phyloP scores from a whole-genome alignment of 2,888 invertebrate genomes.

The Drosophila acutilabella region DNA sequence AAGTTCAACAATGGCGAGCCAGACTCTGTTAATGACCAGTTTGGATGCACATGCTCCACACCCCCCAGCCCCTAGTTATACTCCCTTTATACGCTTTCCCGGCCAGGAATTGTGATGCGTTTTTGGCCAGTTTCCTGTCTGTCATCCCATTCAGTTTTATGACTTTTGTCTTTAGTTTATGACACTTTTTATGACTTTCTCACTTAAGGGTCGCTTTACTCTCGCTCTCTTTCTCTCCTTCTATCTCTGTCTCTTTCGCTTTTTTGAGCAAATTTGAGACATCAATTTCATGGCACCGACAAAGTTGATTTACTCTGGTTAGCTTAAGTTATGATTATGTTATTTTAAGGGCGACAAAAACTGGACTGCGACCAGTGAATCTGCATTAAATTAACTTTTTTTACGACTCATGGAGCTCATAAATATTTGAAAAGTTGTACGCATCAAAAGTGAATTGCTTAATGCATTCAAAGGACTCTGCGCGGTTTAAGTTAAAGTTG shows the following conservation, averaged over 20 bases:
- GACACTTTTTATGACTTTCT: slow-evolving; percentile 51
- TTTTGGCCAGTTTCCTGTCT: slow-evolving; percentile 27
- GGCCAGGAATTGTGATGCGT: slow-evolving; percentile 9
- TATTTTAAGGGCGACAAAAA: slow-evolving; percentile 33
- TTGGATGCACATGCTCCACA: slow-evolving; percentile 33
- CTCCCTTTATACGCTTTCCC: neutral
- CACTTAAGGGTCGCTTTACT: slow-evolving; percentile 42
- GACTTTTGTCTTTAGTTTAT: slow-evolving; percentile 61
- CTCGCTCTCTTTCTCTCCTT: neutral
- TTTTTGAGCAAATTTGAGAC: slow-evolving; percentile 40
- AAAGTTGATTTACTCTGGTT: slow-evolving; percentile 31
- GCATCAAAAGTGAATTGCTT: slow-evolving; percentile 15
- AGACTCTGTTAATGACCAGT: slow-evolving; percentile 19
- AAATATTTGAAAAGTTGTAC: slow-evolving; percentile 29
- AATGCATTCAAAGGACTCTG: neutral
- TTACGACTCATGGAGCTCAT: slow-evolving; percentile 34
- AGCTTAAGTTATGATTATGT: slow-evolving; percentile 31
- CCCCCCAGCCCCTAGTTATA: neutral
- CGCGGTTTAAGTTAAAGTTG: neutral
- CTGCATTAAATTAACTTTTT: slow-evolving; percentile 30
- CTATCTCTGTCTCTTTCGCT: slow-evolving; percentile 5
- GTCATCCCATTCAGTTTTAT: slow-evolving; percentile 49
- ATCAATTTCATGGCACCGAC: slow-evolving; percentile 33
- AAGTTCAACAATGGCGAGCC: slow-evolving; percentile 10
- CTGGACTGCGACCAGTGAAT: slow-evolving; percentile 4